Evolutionary conservation across 1,140 invertebrate genomes (phyloP).

Genomic region (Streblospio benedicti): DNA sequence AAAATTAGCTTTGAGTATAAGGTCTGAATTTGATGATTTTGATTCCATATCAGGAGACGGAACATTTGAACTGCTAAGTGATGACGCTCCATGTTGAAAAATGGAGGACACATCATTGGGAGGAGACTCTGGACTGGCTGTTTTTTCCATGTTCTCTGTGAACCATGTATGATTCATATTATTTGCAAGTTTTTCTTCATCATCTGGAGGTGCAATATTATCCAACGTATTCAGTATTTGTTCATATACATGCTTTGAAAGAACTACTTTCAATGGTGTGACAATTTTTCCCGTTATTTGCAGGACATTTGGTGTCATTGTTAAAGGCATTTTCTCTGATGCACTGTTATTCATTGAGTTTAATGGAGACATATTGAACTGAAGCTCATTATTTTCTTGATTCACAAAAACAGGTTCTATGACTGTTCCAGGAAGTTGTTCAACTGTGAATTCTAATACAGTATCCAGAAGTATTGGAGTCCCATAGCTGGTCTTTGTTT

Average conservation of each 20-base stretch:
- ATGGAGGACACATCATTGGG: too few relatives aligned
- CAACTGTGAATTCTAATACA: slow-evolving; percentile 58
- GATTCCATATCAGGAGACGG: too few relatives aligned
- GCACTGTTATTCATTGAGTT: background rate
- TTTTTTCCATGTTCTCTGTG: too few relatives aligned
- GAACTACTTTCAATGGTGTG: slow-evolving; percentile 70
- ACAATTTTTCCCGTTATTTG: slow-evolving; percentile 71
- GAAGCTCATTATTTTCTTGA: background rate
- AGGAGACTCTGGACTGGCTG: too few relatives aligned
- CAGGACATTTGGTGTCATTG: slow-evolving; percentile 27
- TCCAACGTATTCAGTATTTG: slow-evolving; percentile 66
- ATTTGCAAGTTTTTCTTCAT: too few relatives aligned
- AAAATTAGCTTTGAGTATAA: too few relatives aligned
- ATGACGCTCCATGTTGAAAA: too few relatives aligned
- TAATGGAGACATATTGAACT: too few relatives aligned
- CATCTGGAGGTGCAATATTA: slow-evolving; percentile 32
- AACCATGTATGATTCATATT: too few relatives aligned
- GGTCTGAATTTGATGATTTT: too few relatives aligned
- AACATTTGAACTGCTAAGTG: too few relatives aligned
- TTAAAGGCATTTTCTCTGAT: background rate
- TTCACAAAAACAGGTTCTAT: background rate
- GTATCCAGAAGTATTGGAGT: slow-evolving; percentile 75
- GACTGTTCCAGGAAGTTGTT: slow-evolving; percentile 14
- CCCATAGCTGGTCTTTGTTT: slow-evolving; percentile 36
- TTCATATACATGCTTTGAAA: slow-evolving; percentile 77